Evolutionary conservation across 2,113 vertebrate species (phyloP), one percentile per base, ranked within the genome.

Genomic region (Spilogale gracilis): DNA sequence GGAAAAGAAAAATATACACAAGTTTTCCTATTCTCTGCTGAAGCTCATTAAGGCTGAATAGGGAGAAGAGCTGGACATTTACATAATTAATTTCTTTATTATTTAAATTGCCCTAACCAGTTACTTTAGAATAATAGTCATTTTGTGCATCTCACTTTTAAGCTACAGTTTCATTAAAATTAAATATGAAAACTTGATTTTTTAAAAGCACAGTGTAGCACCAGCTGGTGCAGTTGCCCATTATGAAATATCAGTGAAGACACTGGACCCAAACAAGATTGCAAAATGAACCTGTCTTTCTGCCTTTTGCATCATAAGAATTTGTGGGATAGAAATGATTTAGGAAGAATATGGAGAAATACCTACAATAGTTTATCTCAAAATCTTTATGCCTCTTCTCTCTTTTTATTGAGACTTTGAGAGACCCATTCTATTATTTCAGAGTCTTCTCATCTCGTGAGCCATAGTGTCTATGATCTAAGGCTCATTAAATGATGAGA

Each of bases 41-140:
- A 95, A 93, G 38, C 8, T 79, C 32, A 91, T 82, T 23, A 92
- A 97, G 43, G 60, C 17, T 96, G 69, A 95, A 95, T 94, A 14
- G 25, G 61, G 45, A 96, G 67, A 96, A 89, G 56, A 80, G 14
- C 13, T 76, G 52, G 2, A 71, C 10, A 94, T 95, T 94, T 96
- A 43, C 71, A 94, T 80, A 94, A 92, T 93, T 93, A 86, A 91
- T 95, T 87, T 91, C 3, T 89, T 96, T 96, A 92, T 92, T 96
- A 96, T 96, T 94, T 94, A 93, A 97, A 95, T 92, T 74, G 1
- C 11, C 13, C 25, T 65, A 92, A 85, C 27, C 38, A 80, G 65
- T 83, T 85, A 21, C 65, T 82, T 95, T 96, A 94, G 86, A 89
- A 79, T 80, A 89, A 65, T 27, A 67, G 13, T 91, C 21, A 69